phyloP scores from a whole-genome alignment of 1,140 invertebrate species.

The Elysia chlorotica region DNA sequence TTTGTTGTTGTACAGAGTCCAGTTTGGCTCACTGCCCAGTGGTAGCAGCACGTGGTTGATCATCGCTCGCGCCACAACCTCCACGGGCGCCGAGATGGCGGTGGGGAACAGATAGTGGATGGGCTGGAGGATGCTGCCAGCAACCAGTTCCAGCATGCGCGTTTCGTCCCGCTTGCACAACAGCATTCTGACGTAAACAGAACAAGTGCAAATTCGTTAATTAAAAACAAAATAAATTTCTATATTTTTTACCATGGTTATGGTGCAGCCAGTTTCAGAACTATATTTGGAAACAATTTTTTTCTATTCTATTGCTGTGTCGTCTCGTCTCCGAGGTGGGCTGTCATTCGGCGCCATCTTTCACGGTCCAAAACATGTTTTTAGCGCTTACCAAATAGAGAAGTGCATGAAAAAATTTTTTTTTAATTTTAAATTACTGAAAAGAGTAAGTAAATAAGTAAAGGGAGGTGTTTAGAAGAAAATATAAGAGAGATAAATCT shows the following conservation, averaged over 20 bases:
- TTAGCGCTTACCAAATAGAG: not conserved
- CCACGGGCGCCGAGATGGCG: slow-evolving; percentile 51
- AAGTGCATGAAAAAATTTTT: too few relatives aligned
- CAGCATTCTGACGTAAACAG: slow-evolving; percentile 44
- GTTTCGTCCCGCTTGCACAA: slow-evolving; percentile 52
- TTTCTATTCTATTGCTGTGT: not conserved
- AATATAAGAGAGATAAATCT: too few relatives aligned
- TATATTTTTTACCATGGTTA: not conserved
- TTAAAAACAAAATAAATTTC: too few relatives aligned
- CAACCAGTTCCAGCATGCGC: slow-evolving; percentile 46
- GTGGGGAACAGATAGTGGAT: slow-evolving; percentile 53
- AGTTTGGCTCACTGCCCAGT: slow-evolving; percentile 1
- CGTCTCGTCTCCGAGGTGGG: not conserved
- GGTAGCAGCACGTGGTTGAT: slow-evolving; percentile 45
- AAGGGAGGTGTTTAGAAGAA: too few relatives aligned
- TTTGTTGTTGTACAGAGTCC: slow-evolving; percentile 54
- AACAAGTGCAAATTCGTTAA: too few relatives aligned
- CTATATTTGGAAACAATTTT: not conserved
- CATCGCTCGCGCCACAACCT: slow-evolving; percentile 50
- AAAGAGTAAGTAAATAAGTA: too few relatives aligned
- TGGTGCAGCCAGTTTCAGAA: not conserved
- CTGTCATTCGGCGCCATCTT: not conserved
- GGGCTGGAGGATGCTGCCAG: slow-evolving; percentile 47
- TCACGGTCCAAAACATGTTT: not conserved
- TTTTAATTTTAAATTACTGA: too few relatives aligned